These are phyloP conservation scores for Mandrillus leucophaeus DNA, from an alignment of 2,113 vertebrate species.

Conservation along the genomic window DNA sequence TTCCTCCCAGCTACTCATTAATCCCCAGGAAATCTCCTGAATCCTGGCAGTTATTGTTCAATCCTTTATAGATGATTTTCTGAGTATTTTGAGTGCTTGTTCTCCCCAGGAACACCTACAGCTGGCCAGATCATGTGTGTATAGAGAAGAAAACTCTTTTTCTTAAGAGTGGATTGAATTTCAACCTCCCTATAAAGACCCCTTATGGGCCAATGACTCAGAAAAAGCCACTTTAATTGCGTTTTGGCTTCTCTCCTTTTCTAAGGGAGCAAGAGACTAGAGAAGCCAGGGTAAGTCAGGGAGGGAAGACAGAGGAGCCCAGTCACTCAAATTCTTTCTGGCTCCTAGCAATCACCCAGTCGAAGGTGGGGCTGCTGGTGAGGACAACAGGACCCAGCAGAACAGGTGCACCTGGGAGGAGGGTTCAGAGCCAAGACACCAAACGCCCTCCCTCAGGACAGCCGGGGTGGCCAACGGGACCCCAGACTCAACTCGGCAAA, in stretches of 20 bases:
- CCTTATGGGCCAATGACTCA: conserved; percentile 25
- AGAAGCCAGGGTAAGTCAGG: not conserved
- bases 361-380: not conserved
- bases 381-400: not conserved
- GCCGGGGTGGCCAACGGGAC: not conserved
- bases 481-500: not conserved
- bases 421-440: not conserved
- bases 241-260: conserved; percentile 33
- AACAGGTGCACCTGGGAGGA: not conserved
- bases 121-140: conserved; percentile 13
- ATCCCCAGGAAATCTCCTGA: conserved; percentile 61
- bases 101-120: conserved; percentile 59
- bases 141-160: conserved; percentile 45
- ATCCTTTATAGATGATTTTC: conserved; percentile 55
- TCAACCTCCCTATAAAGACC: conserved; percentile 43
- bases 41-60: conserved; percentile 60
- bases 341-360: not conserved
- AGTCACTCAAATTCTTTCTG: not conserved
- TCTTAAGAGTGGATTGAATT: conserved; percentile 41
- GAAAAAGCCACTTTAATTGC: conserved; percentile 34
- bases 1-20: conserved; percentile 61
- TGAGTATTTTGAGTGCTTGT: conserved; percentile 57
- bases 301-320: not conserved
- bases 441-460: accelerated
- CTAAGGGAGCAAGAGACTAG: not conserved